Conservation (phyloP, 1,140 invertebrate genomes). For the Diachasma alloeum region DNA sequence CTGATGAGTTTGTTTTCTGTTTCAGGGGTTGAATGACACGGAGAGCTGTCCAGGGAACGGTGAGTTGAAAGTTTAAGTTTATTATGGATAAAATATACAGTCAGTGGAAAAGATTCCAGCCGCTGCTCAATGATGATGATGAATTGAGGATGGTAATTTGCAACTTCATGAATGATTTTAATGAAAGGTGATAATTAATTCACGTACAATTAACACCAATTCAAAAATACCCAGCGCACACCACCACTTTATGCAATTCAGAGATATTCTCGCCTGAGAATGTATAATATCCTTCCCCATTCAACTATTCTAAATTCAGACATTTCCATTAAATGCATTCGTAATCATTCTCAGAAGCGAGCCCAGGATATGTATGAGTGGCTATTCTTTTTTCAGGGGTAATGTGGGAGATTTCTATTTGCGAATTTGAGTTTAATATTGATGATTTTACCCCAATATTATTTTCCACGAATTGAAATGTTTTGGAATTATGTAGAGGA, state of each 20-base stretch:
- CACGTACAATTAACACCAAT: not conserved
- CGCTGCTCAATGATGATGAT: not conserved
- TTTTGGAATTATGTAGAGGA: too few relatives aligned
- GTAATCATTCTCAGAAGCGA: not conserved
- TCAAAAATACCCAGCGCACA: not conserved
- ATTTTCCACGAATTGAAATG: too few relatives aligned
- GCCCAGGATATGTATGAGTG: not conserved
- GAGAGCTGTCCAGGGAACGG: not conserved
- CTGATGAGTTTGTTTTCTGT: not conserved
- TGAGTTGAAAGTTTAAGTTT: not conserved
- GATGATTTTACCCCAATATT: not conserved
- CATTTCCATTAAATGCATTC: constrained; percentile 8
- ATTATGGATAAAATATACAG: not conserved
- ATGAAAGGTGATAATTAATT: not conserved
- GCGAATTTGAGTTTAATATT: not conserved
- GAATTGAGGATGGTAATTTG: not conserved
- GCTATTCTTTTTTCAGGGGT: not conserved
- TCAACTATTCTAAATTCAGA: constrained; percentile 1
- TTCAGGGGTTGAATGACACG: not conserved
- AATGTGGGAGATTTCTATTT: not conserved
- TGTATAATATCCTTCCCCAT: constrained; percentile 3
- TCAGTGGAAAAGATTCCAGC: not conserved
- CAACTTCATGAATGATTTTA: not conserved
- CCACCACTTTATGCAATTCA: constrained; percentile 10
- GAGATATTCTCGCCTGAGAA: not conserved